phyloP scores from a whole-genome alignment of 2,797 vertebrate species.

The Bucorvus abyssinicus region DNA sequence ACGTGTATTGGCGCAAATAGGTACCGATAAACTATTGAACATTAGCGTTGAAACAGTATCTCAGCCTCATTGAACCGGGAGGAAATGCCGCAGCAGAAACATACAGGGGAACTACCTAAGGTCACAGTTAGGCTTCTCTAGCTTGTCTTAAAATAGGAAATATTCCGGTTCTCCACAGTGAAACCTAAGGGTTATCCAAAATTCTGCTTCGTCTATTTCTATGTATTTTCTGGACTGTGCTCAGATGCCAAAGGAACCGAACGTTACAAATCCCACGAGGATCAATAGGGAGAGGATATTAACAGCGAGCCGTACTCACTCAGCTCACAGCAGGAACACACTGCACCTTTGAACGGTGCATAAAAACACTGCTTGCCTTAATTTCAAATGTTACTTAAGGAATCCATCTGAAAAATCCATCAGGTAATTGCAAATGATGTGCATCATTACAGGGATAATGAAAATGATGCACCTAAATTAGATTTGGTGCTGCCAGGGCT shows the following conservation, averaged over 20 bases:
- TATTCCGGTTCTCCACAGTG: not conserved
- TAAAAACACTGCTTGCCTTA: not conserved
- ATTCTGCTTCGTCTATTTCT: not conserved
- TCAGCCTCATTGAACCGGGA: fast-evolving
- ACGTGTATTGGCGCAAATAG: not conserved
- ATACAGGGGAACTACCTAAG: not conserved
- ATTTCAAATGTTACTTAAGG: not conserved
- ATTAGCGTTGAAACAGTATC: not conserved
- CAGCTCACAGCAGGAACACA: not conserved
- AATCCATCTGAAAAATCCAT: not conserved
- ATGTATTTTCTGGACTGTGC: not conserved
- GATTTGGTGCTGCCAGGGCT: not conserved
- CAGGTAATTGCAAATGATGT: not conserved
- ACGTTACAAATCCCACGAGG: fast-evolving
- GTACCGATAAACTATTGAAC: not conserved
- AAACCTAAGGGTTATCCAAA: not conserved
- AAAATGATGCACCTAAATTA: not conserved
- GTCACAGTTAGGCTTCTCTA: not conserved
- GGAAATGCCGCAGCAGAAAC: not conserved
- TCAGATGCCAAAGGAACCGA: not conserved
- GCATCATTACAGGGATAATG: not conserved
- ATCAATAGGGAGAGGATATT: not conserved
- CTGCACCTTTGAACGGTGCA: not conserved
- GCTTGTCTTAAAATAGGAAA: not conserved
- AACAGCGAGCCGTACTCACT: not conserved